Base-by-base conservation (phyloP, 2,113 vertebrate genomes). In the Psilopsiagon aurifrons region DNA sequence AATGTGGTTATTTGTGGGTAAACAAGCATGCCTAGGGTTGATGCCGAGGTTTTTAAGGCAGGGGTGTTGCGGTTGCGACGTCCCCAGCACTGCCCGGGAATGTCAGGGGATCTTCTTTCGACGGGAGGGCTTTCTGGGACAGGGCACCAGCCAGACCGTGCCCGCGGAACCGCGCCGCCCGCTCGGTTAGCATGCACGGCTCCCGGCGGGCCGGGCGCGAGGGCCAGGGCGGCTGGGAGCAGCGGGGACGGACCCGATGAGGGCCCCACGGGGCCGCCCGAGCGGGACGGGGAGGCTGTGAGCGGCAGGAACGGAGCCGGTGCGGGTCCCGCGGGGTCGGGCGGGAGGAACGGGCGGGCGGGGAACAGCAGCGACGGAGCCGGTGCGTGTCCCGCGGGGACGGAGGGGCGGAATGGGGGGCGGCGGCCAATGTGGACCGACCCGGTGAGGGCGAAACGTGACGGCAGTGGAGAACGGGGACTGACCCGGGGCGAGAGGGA, bases 1-100 rank as follows among this genome's bases (percentile, higher is more conserved):
- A 16, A 6, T 0, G 41, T 3, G 31, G 16, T 39, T n/a, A 0
- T 46, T 14, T 5, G 51, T 15, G 43, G 17, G 24, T 6, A 22
- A 43, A 24, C 20, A 35, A n/a, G 52, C 13, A 9, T 22, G 17
- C 8, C 62, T 29, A 11, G 5, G 20, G 24, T 11, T 31, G 11
- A 9, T 37, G n/a, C 47, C n/a, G 17, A 17, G 44, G 31, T 28
- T 52, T 22, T 59, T 29, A 29, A 7, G 29, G 46, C 18, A 9
- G 3, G 20, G 3, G 15, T n/a, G 22, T 29, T 46, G 16, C 16
- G 13, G 17, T 25, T 31, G 39, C 11, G 15, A 15, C 10, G 10
- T 29, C 11, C 25, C 35, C 17, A 28, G 43, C 67, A 17, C 23
- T 22, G 33, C 52, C 11, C 24, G 23, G 14, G 17, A 31, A 20